Conservation (phyloP, 64 coral and sea anemone genomes). For the Pocillopora verrucosa region DNA sequence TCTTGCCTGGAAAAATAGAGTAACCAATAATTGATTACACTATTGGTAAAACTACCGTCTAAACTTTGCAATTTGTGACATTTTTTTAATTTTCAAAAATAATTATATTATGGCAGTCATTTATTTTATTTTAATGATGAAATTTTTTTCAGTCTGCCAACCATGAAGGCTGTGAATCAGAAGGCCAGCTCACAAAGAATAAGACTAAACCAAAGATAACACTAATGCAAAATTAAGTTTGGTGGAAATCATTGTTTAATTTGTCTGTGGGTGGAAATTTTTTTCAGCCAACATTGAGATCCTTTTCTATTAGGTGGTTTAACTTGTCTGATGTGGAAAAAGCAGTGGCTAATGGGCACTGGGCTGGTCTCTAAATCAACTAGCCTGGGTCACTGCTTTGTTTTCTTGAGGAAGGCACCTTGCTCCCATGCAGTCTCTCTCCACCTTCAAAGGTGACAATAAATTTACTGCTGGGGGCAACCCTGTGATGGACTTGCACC, state of each 20-base stretch:
- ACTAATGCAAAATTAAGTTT: constrained; percentile 1
- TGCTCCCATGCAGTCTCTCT: background rate
- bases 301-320: background rate
- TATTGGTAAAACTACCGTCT: constrained; percentile 30
- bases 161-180: background rate
- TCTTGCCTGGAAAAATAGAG: constrained; percentile 1
- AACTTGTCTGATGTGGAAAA: background rate
- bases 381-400: background rate
- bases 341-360: background rate
- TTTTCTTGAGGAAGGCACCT: background rate
- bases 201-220: background rate
- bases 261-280: constrained; percentile 12
- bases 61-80: constrained; percentile 22
- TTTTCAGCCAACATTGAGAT: background rate
- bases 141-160: constrained; percentile 23
- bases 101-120: background rate
- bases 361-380: background rate
- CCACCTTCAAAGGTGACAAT: background rate
- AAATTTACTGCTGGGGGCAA: constrained; percentile 16
- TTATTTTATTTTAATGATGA: background rate
- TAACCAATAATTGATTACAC: constrained; percentile 24
- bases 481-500: constrained; percentile 7
- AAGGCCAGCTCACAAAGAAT: background rate
- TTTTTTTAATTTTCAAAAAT: constrained; percentile 22
- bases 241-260: background rate